Percentiles rank a stretch among this genome's conserved stretches.
Conservation (phyloP, 2,888 invertebrate genomes). For the Ophonus ardosiacus region DNA sequence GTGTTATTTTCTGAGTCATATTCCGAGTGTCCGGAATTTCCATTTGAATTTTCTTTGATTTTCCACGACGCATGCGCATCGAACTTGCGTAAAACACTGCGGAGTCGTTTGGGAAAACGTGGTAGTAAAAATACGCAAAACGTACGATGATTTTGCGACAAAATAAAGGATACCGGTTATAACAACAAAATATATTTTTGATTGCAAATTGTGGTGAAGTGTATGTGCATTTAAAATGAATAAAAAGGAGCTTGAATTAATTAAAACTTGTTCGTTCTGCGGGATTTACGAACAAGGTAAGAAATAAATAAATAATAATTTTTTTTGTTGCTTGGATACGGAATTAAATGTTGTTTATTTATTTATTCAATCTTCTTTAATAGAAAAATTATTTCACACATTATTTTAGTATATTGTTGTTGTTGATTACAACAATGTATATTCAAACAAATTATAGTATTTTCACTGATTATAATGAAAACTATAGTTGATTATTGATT, state of each 20-base stretch:
- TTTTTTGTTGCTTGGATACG: constrained; percentile 11
- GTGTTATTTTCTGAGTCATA: neutral
- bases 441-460: no score
- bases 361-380: neutral
- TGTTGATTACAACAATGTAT: no score
- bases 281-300: constrained; percentile 56
- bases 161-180: no score
- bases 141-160: neutral
- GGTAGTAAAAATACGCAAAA: constrained; percentile 11
- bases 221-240: constrained; percentile 9
- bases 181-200: neutral
- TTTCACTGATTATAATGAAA: neutral
- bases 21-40: neutral
- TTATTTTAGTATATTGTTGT: no score
- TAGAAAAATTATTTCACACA: neutral
- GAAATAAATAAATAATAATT: neutral
- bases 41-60: constrained; percentile 8
- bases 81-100: neutral
- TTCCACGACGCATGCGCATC: constrained; percentile 9
- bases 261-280: constrained; percentile 20
- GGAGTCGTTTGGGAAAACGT: neutral
- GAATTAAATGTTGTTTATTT: neutral
- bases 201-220: neutral
- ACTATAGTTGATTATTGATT: neutral
- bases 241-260: constrained; percentile 8